Conservation (phyloP, 2,797 vertebrate species). For the Platyrinchus mystaceus region DNA sequence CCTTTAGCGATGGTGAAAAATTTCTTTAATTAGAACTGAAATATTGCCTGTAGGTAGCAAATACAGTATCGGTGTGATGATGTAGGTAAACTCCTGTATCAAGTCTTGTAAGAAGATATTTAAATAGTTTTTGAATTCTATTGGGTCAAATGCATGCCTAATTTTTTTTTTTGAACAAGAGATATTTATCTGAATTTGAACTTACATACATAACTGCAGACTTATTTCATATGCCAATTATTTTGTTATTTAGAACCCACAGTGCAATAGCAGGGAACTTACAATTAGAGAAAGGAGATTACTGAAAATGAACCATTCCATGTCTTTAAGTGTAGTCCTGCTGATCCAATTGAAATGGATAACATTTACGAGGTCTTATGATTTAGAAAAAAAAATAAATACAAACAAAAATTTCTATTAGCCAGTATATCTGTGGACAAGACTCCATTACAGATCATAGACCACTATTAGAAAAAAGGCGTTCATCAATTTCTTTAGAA, state of each 20-base stretch:
- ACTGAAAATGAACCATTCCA: slow-evolving; percentile 12
- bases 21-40: neutral
- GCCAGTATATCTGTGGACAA: neutral
- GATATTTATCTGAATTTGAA: neutral
- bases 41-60: neutral
- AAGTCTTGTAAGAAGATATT: neutral
- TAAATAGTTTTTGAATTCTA: neutral
- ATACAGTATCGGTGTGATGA: neutral
- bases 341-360: slow-evolving; percentile 21
- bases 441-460: neutral
- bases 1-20: neutral
- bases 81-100: neutral
- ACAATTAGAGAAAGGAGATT: slow-evolving; percentile 31
- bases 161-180: neutral
- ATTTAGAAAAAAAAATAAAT: neutral
- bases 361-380: neutral
- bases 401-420: neutral
- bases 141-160: neutral
- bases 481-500: neutral
- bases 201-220: neutral
- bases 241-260: slow-evolving; percentile 18
- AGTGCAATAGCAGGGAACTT: neutral
- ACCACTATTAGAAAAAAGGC: neutral
- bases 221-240: neutral
- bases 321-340: neutral